A percentile compares a stretch with the other conserved stretches of the same genome.
phyloP scores from a whole-genome alignment of 2,888 invertebrate species.

The Macaria liturata region DNA sequence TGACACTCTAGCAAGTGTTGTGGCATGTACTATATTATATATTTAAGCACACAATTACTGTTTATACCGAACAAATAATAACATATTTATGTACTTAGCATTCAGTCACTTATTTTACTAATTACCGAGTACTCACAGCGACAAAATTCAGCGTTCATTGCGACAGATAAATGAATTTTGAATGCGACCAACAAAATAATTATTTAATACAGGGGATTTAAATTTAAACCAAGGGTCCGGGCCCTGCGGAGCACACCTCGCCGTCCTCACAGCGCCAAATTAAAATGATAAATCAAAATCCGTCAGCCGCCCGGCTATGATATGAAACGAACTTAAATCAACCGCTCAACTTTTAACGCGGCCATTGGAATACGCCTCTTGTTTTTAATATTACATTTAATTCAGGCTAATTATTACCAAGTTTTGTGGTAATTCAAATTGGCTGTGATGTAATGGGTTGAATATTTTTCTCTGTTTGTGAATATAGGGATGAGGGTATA shows the following conservation, averaged over 20 bases:
- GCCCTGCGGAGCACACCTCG: constrained; percentile 59
- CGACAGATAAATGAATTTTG: constrained; percentile 44
- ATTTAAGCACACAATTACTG: too few relatives aligned
- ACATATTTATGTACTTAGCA: too few relatives aligned
- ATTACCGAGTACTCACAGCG: background rate
- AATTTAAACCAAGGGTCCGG: constrained; percentile 62
- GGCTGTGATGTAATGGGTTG: too few relatives aligned
- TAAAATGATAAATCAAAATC: constrained; percentile 81
- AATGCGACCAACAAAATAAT: constrained; percentile 56
- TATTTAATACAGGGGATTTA: constrained; percentile 66
- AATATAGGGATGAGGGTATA: too few relatives aligned
- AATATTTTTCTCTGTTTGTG: background rate
- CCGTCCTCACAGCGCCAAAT: constrained; percentile 73
- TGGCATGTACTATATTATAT: too few relatives aligned
- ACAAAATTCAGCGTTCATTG: constrained; percentile 9
- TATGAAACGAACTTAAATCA: constrained; percentile 33
- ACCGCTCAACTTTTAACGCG: constrained; percentile 31
- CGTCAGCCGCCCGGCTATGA: constrained; percentile 54
- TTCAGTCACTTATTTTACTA: background rate
- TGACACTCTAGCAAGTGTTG: too few relatives aligned
- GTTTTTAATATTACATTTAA: constrained; percentile 16
- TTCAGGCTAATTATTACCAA: constrained; percentile 2
- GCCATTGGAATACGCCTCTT: constrained; percentile 14
- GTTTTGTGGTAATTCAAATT: too few relatives aligned
- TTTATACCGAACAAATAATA: too few relatives aligned